phyloP scores from a whole-genome alignment of 2,888 invertebrate genomes.

The Allacma fusca region DNA sequence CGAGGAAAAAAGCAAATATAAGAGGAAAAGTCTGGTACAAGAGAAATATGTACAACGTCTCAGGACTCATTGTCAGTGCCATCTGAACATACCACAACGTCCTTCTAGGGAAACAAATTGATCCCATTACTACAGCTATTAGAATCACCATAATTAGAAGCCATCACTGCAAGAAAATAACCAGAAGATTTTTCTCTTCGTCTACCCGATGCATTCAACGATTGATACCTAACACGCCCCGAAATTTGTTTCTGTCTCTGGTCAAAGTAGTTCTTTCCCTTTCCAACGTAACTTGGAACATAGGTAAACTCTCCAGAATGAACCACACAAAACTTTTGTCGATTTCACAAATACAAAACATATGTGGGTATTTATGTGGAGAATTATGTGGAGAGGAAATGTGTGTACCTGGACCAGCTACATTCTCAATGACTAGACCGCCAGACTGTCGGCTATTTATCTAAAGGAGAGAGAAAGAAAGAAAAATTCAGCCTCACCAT shows the following conservation, averaged over 20 bases:
- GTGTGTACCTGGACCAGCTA: slow-evolving; percentile 16
- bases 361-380: too few relatives aligned
- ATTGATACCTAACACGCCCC: slow-evolving; percentile 49
- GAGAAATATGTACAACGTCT: slow-evolving; percentile 20
- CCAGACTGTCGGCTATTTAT: slow-evolving; percentile 46
- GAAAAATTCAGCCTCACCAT: slow-evolving; percentile 67
- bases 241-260: slow-evolving; percentile 52
- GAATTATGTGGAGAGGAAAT: slow-evolving; percentile 17
- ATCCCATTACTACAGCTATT: slow-evolving; percentile 52
- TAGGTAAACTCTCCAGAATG: slow-evolving; percentile 28
- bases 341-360: slow-evolving; percentile 7
- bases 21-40: not conserved
- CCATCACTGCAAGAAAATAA: slow-evolving; percentile 46
- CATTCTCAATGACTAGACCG: slow-evolving; percentile 41
- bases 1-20: slow-evolving; percentile 6
- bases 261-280: slow-evolving; percentile 42
- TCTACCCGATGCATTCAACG: slow-evolving; percentile 35
- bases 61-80: slow-evolving; percentile 38
- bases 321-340: slow-evolving; percentile 16
- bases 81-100: slow-evolving; percentile 40
- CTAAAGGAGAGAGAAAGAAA: slow-evolving; percentile 21
- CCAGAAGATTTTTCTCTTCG: slow-evolving; percentile 41
- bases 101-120: slow-evolving; percentile 52
- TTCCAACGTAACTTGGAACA: slow-evolving; percentile 28
- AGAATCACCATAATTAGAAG: slow-evolving; percentile 53